Evolutionary conservation across 2,797 vertebrate species (phyloP).

Genomic region (Tokudaia tokunoshimensis): DNA sequence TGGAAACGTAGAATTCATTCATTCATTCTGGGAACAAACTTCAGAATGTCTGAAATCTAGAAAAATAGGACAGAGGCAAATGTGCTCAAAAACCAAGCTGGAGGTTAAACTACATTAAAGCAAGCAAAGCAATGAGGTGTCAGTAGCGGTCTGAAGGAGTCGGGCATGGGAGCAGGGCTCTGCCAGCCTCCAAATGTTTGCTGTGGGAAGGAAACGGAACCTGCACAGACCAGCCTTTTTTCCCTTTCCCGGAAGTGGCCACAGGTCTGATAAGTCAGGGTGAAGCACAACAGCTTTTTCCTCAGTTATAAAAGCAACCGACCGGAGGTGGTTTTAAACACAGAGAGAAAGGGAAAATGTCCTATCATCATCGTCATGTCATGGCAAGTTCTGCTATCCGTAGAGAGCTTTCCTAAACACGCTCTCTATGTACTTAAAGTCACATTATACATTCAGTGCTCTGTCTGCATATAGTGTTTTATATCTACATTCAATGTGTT

Average conservation of each 20-base stretch:
- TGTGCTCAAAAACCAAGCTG: not conserved
- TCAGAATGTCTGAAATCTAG: constrained; percentile 20
- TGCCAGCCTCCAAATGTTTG: not conserved
- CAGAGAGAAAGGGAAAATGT: not conserved
- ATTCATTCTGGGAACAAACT: not conserved
- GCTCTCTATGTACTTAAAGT: not conserved
- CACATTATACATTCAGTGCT: not conserved
- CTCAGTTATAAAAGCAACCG: not conserved
- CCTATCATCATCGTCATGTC: not conserved
- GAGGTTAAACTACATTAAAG: not conserved
- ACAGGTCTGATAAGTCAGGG: constrained; percentile 35
- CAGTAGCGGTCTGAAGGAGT: not conserved
- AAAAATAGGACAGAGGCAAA: constrained; percentile 47
- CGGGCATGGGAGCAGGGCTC: not conserved
- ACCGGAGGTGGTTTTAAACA: constrained; percentile 21
- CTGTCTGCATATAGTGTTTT: not conserved
- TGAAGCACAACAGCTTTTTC: constrained; percentile 12
- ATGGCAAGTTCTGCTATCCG: not conserved
- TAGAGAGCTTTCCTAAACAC: not conserved
- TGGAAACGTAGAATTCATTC: not conserved
- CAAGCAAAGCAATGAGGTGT: not conserved
- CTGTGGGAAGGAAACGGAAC: constrained; percentile 52
- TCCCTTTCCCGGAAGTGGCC: constrained; percentile 63
- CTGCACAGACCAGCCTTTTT: not conserved
- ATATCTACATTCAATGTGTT: not conserved